These are phyloP conservation scores for Parapsyche elsis DNA, from an alignment of 1,140 invertebrate species.

Conservation along the genomic window DNA sequence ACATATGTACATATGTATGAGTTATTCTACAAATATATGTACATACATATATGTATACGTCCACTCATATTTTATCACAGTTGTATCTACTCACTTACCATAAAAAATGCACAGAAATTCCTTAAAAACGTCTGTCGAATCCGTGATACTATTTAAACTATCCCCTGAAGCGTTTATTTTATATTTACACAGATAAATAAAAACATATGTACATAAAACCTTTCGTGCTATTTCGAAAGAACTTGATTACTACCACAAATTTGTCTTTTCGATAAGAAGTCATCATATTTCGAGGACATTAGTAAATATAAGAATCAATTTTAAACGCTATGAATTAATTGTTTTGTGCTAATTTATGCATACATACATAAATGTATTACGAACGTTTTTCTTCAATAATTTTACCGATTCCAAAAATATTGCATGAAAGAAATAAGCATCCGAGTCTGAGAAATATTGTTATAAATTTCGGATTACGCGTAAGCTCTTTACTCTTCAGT, in stretches of 20 bases:
- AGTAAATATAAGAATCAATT: background rate
- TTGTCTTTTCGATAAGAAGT: too few relatives aligned
- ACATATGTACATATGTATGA: background rate
- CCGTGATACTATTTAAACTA: slow-evolving; percentile 12
- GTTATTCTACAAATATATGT: background rate
- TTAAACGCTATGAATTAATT: too few relatives aligned
- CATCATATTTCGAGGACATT: background rate
- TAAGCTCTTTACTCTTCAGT: background rate
- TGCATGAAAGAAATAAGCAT: background rate
- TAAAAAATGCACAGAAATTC: background rate
- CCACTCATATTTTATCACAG: background rate
- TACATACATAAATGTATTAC: background rate
- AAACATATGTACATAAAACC: background rate
- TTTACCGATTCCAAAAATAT: slow-evolving; percentile 9
- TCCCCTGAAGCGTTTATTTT: background rate
- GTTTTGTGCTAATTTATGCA: too few relatives aligned
- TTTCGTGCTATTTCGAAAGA: too few relatives aligned
- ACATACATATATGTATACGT: background rate
- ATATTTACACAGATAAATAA: background rate
- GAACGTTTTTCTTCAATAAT: slow-evolving; percentile 17
- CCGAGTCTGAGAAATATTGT: too few relatives aligned
- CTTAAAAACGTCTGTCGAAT: background rate
- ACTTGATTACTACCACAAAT: too few relatives aligned
- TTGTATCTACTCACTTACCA: background rate
- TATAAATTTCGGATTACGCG: slow-evolving; percentile 22